Evolutionary conservation across 2,888 invertebrate genomes (phyloP).

Genomic region (Anorthoa munda): DNA sequence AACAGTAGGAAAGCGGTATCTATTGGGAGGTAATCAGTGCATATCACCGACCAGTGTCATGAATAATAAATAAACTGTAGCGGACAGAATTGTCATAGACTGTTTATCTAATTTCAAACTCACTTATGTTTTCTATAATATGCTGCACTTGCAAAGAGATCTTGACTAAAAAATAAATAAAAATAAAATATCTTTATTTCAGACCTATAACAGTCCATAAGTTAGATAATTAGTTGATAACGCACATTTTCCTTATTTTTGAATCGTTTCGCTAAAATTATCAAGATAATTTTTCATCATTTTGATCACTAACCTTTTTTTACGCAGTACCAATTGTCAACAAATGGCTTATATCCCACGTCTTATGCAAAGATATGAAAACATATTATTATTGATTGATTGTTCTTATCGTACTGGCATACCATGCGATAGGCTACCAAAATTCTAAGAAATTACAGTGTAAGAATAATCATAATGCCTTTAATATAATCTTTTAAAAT

Average conservation of each 20-base stretch:
- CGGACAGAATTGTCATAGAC: neutral
- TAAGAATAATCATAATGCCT: conserved; percentile 16
- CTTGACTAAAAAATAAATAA: neutral
- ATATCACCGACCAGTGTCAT: too few relatives aligned
- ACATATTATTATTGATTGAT: too few relatives aligned
- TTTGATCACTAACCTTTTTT: neutral
- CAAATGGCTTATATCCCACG: too few relatives aligned
- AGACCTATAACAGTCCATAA: too few relatives aligned
- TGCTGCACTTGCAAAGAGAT: neutral
- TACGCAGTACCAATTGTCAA: too few relatives aligned
- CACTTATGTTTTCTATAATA: neutral
- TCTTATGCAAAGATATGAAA: too few relatives aligned
- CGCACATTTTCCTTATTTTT: conserved; percentile 8
- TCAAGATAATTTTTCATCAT: conserved; percentile 11
- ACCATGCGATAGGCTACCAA: neutral
- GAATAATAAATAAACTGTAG: too few relatives aligned
- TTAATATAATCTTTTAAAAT: conserved; percentile 13
- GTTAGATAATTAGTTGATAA: neutral
- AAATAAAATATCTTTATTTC: too few relatives aligned
- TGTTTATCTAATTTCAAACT: neutral
- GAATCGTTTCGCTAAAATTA: neutral
- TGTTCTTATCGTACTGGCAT: conserved; percentile 11
- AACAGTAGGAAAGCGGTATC: too few relatives aligned
- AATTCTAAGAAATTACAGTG: conserved; percentile 12
- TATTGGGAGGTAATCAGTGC: too few relatives aligned